A percentile compares a stretch with the other conserved stretches of the same genome.
phyloP scores from a whole-genome alignment of 2,113 vertebrate genomes.

The Stegastes partitus region DNA sequence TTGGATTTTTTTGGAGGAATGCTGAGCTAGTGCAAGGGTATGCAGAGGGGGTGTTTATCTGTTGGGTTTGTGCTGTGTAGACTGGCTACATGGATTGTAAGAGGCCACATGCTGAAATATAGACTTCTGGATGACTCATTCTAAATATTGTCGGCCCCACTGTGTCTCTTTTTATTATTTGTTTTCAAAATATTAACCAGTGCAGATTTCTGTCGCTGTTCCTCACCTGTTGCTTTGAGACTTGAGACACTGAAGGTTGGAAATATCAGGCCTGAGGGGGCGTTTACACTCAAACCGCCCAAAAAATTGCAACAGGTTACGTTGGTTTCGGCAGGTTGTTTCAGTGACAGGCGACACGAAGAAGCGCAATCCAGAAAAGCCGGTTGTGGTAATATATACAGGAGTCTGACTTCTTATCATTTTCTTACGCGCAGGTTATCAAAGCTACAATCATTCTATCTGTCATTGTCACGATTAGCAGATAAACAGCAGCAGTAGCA shows the following conservation, averaged over 20 bases:
- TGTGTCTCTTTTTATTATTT: background rate
- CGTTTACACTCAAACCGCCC: background rate
- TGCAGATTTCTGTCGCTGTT: background rate
- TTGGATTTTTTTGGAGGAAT: background rate
- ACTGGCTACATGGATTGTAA: background rate
- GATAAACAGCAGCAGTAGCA: too few relatives aligned
- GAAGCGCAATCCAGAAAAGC: background rate
- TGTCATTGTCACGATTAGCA: too few relatives aligned
- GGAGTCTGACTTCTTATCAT: too few relatives aligned
- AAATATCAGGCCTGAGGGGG: background rate
- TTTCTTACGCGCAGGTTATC: too few relatives aligned
- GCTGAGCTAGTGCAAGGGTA: background rate
- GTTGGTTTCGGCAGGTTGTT: background rate
- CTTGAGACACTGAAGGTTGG: background rate
- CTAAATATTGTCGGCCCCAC: background rate
- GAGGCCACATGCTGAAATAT: conserved; percentile 3
- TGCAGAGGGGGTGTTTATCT: background rate
- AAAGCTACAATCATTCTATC: too few relatives aligned
- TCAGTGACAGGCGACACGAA: background rate
- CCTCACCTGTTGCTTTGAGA: background rate
- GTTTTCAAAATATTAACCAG: conserved; percentile 10
- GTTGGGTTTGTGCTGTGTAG: background rate
- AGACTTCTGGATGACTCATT: background rate
- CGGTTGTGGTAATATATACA: too few relatives aligned
- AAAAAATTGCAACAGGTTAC: background rate